Base-by-base conservation (phyloP, 2,797 vertebrate species). In the Chrosomus eos region DNA sequence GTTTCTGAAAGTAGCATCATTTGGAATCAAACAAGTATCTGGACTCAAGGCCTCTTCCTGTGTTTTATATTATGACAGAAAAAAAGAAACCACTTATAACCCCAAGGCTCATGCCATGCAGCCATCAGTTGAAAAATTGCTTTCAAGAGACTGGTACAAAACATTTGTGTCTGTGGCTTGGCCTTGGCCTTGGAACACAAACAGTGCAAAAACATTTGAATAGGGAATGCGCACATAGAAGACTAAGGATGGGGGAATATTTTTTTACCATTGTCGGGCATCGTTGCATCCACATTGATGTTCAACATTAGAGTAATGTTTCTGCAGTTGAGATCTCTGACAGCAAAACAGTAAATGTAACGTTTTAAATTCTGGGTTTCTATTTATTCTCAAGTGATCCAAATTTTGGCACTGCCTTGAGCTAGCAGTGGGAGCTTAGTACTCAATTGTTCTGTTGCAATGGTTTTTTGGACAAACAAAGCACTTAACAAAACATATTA, bases 101-200 rank as follows among this genome's bases (percentile, higher is more conserved):
- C 16, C 76, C 83, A 85, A 85, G 83, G 76, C 67, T 72, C 58
- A 73, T 85, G 76, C 77, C 76, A 73, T 80, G 76, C 83, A 72
- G 53, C 28, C 75, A 64, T 51, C 53, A 64, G 18, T 72, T 85
- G 83, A 85, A 85, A 73, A 85, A 85, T 80, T 66, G 68, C 83
- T 80, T 73, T 66, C 3, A 80, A 60, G 67, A 85, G 11, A 85
- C 55, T 48, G 43, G 53, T 28, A 51, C 26, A 79, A 71, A 80
- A 80, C 55, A 80, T 64, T 80, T 60, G 75, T 78, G 75, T 26
- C 66, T 40, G 21, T 84, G 64, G 7, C 13, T 71, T 79, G 55
- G 40, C 67, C 67, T 72, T 72, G 67, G 40, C 83, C 83, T 85
- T 85, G 76, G 23, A 85, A 51, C 70, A 40, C 76, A 85, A 80